Evolutionary conservation across 2,797 vertebrate genomes (phyloP), one percentile per base, ranked within the genome.

Genomic region (Rallus crepitans): DNA sequence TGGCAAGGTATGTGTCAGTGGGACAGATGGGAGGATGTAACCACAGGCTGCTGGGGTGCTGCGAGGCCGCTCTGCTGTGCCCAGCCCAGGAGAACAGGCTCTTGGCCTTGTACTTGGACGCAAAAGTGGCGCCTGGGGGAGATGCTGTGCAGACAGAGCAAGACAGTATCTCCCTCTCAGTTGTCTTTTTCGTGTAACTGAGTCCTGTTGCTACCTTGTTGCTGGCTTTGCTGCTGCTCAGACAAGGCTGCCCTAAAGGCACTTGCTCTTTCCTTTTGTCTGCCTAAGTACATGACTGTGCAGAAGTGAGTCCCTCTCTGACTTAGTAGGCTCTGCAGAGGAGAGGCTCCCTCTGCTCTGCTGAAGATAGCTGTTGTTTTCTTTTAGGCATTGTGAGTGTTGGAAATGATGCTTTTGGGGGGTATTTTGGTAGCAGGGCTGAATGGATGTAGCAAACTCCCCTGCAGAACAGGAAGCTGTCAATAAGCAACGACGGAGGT

Each of bases 131-230:
- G 0, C 45, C n/a, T 39, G n/a, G 28, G 57, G 50, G 53, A 76
- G 59, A 40, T 40, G 42, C 53, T 48, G 55, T 13, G 28, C 11
- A 24, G 50, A 53, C 25, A 45, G 77, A 78, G 14, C 50, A 69
- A 59, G 71, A 12, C 0, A 0, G 12, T 3, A 5, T 52, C 37
- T 68, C 47, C 50, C 45, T 7, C 9, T 37, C 37, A 1, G 0
- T 15, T 53, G 24, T 48, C 14, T 35, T 14, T 37, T 53, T 28
- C 14, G 24, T 5, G 31, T 37, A 40, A 42, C 40, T 66, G 57
- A 83, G 30, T 65, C 40, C 45, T 33, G 15, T 61, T 57, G 37
- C 35, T 45, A 2, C 40, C 40, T 71, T 28, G n/a, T 50, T 2
- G 0, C 40, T 56, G 64, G 27, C 50, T 31, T 50, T 56, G 18